Evolutionary conservation across 2,888 invertebrate species (phyloP), one percentile per base, ranked within the genome.

Genomic region (Pseudococcus longispinus): DNA sequence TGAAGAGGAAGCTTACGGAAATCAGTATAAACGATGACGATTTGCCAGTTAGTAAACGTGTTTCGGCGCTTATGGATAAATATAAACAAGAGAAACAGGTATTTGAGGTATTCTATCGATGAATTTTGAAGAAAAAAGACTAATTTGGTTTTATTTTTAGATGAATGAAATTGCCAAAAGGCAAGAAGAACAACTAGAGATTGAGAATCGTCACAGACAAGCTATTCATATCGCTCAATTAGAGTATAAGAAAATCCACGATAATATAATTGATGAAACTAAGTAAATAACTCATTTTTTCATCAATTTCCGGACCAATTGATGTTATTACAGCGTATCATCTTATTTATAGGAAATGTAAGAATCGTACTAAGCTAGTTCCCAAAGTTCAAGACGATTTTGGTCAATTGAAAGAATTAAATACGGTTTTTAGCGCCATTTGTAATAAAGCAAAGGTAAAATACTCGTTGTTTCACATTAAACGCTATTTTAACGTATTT

Each of bases 61-160:
- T 86, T 29, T 77, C 80, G 2, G 86, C 23, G 5, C 37, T 86
- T 3, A 77, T 86, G 37, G 13, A 80, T 20, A 70, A 77, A 80
- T 51, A 51, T 32, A 29, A 74, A 20, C 77, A 86, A 23, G 46
- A 80, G n/a, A 86, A 86, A 80, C 77, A 46, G 80, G 86, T 86
- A 44, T 23, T 29, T 20, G 2, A 60, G n/a, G 9, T 26, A 5
- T 5, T 29, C 29, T 13, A 18, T 8, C 15, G 1, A 6, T 1
- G 2, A 23, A 26, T 9, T 70, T 15, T 18, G 13, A 1, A 15
- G 18, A 37, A 37, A 65, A 84, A 37, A 42, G 13, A 9, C 6
- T 11, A 37, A 1, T 13, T 20, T 15, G 32, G 26, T 4, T 32
- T 84, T 8, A 4, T 32, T 23, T 65, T 42, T 23, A 84, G 84